phyloP scores from a whole-genome alignment of 2,888 invertebrate genomes.

The Sepioteuthis lessoniana region DNA sequence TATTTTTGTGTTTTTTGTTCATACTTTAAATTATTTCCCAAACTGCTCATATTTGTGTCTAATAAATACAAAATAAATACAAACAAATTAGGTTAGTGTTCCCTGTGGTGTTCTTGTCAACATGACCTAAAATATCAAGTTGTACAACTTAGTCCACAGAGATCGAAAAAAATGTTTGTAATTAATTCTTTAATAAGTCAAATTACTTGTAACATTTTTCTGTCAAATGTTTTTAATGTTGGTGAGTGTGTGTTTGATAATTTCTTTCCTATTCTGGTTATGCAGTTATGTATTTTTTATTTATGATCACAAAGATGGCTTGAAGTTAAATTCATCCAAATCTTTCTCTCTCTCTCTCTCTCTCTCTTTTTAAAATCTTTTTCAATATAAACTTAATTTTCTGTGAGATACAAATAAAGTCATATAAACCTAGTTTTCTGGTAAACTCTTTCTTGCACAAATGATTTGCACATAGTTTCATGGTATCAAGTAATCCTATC shows the following conservation, averaged over 20 bases:
- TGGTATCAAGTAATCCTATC: too few relatives aligned
- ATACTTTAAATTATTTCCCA: neutral
- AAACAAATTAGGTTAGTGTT: neutral
- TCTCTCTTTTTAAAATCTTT: neutral
- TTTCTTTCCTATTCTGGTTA: neutral
- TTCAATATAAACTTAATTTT: too few relatives aligned
- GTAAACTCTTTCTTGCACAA: too few relatives aligned
- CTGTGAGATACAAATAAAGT: too few relatives aligned
- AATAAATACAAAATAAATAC: neutral
- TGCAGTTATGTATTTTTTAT: neutral
- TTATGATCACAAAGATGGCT: neutral
- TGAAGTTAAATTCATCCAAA: neutral
- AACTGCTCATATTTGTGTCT: neutral
- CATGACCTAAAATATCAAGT: neutral
- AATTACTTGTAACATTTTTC: too few relatives aligned
- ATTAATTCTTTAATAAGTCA: neutral
- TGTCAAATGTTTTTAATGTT: too few relatives aligned
- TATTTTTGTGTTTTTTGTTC: neutral
- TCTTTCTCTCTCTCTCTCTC: too few relatives aligned
- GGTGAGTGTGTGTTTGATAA: neutral
- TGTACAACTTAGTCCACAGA: neutral
- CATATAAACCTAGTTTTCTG: too few relatives aligned
- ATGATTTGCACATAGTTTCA: too few relatives aligned
- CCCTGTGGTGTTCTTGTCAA: neutral
- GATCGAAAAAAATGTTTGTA: neutral